Evolutionary conservation across 2,797 vertebrate species (phyloP).

Genomic region (Peromyscus nudipes): DNA sequence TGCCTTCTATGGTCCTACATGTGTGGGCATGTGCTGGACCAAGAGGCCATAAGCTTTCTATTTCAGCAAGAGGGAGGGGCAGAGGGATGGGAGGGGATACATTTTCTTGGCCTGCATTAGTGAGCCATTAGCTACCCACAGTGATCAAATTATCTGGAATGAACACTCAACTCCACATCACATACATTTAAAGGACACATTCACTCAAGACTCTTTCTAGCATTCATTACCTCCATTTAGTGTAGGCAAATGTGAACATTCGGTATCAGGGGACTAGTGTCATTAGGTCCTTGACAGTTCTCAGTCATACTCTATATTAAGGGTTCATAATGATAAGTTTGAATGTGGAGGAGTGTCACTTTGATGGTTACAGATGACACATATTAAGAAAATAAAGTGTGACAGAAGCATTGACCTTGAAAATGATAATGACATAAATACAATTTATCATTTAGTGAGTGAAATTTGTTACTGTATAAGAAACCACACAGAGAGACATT

Average conservation of each 20-base stretch:
- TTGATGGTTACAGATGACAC: slow-evolving; percentile 17
- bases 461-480: not conserved
- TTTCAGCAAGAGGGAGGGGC: not conserved
- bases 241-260: slow-evolving; percentile 31
- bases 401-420: slow-evolving; percentile 41
- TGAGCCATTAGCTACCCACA: slow-evolving; percentile 57
- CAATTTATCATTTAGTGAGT: slow-evolving; percentile 42
- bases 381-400: slow-evolving; percentile 38
- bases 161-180: slow-evolving; percentile 35
- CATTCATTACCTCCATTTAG: slow-evolving; percentile 41
- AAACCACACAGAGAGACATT: not conserved
- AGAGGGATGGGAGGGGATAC: not conserved
- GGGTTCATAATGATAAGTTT: slow-evolving; percentile 13
- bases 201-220: not conserved
- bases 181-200: not conserved
- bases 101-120: slow-evolving; percentile 55
- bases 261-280: not conserved
- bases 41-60: slow-evolving; percentile 3
- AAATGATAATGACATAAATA: slow-evolving; percentile 28
- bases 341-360: not conserved
- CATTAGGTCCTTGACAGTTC: slow-evolving; percentile 25
- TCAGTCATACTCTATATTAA: slow-evolving; percentile 9
- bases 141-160: slow-evolving; percentile 63
- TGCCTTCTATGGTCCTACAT: not conserved
- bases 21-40: not conserved